A percentile compares a stretch with the other conserved stretches of the same genome.
phyloP scores from a whole-genome alignment of 2,113 vertebrate genomes.

The Paramormyrops kingsleyae region DNA sequence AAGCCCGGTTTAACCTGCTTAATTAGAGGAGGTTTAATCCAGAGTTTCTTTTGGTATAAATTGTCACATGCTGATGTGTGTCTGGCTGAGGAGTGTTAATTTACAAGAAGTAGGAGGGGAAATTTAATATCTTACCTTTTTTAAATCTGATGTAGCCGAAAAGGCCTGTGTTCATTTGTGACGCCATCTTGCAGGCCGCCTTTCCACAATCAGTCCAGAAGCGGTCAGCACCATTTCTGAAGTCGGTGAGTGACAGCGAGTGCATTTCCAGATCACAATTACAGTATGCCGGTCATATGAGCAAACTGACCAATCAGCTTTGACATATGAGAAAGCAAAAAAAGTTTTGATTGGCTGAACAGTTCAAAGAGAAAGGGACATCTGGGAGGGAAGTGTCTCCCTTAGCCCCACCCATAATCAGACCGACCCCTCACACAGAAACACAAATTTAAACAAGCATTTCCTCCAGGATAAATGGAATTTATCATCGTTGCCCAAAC shows the following conservation, averaged over 20 bases:
- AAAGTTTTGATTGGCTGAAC: neutral
- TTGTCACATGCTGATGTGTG: neutral
- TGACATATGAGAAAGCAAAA: neutral
- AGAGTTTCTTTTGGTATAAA: neutral
- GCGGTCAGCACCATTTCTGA: conserved; percentile 25
- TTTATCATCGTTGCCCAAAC: neutral
- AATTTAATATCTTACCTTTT: neutral
- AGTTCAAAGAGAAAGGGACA: too few relatives aligned
- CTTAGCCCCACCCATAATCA: neutral
- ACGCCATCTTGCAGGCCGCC: conserved; percentile 40
- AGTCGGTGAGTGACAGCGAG: conserved; percentile 43
- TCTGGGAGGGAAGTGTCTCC: neutral
- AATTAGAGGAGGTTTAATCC: neutral
- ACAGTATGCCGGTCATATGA: neutral
- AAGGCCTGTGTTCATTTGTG: neutral
- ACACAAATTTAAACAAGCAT: neutral
- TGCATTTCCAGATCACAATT: neutral
- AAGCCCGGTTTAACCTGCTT: neutral
- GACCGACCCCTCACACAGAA: neutral
- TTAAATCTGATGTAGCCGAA: neutral
- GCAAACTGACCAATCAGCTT: neutral
- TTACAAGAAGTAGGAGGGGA: neutral
- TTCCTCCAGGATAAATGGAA: neutral
- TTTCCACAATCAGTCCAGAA: conserved; percentile 24
- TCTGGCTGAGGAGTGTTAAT: neutral